Evolutionary conservation across 2,113 vertebrate genomes (phyloP), one percentile per base, ranked within the genome.

Genomic region (Cryptotis parvus): DNA sequence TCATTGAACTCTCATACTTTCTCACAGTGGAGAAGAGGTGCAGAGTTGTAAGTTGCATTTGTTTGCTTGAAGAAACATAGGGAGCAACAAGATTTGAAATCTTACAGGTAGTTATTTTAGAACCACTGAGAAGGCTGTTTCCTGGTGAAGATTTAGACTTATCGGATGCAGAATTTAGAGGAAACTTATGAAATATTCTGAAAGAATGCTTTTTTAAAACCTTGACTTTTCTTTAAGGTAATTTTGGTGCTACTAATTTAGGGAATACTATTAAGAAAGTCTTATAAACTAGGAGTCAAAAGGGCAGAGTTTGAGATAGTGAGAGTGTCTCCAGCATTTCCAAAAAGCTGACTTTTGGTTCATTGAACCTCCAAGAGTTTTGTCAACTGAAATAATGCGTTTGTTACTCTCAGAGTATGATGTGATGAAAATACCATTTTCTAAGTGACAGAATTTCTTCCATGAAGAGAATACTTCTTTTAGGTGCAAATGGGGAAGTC

Each of bases 201-300:
- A 94, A 45, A 87, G 84, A 81, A 92, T 76, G 66, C 22, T 58
- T 35, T 7, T 83, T 73, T 52, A 85, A 91, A 91, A 76, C 4
- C 12, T n/a, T 72, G 74, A 76, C 39, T 80, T 83, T 66, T 43
- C 41, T 84, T 84, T 66, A 39, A 76, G 65, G n/a, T 37, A 18
- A 9, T 74, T 82, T 84, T 33, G 61, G 31, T 76, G 43, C 66
- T 74, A 58, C 26, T 49, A 35, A 39, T 77, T 92, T 35, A 91
- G 49, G 33, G 26, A 26, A 49, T 69, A 61, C 41, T 90, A 31
- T 84, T 87, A 11, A 69, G 29, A 87, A 72, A 69, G 11, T 18
- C 39, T 49, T 68, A 52, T 8, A 82, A 11, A 18, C 9, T 26
- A 88, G 35, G 26, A 26, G 7, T 85, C 39, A n/a, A 63, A 88